Evolutionary conservation across 2,113 vertebrate genomes (phyloP).

Genomic region (Vidua macroura): DNA sequence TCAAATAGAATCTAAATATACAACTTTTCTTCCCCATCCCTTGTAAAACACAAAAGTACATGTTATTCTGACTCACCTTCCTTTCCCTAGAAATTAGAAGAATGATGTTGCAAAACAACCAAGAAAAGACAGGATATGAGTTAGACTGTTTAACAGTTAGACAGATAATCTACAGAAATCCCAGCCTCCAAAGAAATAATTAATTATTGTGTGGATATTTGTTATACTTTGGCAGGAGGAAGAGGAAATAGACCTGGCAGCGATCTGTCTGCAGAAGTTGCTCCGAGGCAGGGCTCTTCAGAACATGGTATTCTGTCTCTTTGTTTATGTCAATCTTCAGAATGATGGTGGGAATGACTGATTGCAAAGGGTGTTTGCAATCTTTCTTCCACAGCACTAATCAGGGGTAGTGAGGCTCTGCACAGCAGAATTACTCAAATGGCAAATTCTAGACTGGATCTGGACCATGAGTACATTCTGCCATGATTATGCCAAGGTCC

Average conservation of each 20-base stretch:
- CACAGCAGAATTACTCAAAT: neutral
- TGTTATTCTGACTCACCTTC: neutral
- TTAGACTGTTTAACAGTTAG: neutral
- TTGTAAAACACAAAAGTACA: neutral
- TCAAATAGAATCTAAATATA: neutral
- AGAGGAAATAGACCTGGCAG: conserved; percentile 85
- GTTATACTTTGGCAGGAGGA: conserved; percentile 76
- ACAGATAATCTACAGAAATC: neutral
- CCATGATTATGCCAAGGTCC: neutral
- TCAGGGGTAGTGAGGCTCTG: neutral
- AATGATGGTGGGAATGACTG: neutral
- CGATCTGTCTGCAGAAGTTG: conserved; percentile 85
- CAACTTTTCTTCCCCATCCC: neutral
- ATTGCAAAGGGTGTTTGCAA: neutral
- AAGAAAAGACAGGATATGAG: neutral
- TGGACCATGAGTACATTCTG: neutral
- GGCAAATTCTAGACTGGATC: neutral
- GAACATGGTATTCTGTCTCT: conserved; percentile 76
- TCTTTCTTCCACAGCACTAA: neutral
- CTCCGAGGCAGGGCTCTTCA: conserved; percentile 87
- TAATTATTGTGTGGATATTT: neutral
- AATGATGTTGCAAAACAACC: neutral
- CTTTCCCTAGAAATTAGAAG: neutral
- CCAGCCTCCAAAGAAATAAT: neutral
- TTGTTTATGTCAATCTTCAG: neutral